phyloP scores from a whole-genome alignment of 2,888 invertebrate species.

The Clunio marinus region DNA sequence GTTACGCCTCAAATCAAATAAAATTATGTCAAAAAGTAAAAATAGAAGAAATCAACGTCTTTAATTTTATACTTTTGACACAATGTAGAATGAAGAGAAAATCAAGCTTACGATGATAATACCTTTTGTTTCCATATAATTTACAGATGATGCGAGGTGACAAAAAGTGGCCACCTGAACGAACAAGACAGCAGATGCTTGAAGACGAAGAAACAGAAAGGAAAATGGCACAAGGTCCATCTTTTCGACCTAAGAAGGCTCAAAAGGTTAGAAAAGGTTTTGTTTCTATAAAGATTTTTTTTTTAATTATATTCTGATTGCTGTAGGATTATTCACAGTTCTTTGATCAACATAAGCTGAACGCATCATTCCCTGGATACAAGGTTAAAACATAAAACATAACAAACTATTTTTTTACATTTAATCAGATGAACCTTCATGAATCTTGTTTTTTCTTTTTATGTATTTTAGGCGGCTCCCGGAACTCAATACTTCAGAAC shows the following conservation, averaged over 20 bases:
- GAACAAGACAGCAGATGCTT: conserved; percentile 27
- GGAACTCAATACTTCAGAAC: conserved; percentile 32
- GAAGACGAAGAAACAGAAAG: conserved; percentile 14
- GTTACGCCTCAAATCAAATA: not conserved
- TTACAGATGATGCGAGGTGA: conserved; percentile 35
- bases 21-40: no score
- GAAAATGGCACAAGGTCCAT: conserved; percentile 26
- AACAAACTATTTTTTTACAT: not conserved
- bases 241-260: conserved; percentile 6
- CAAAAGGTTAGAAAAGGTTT: conserved; percentile 10
- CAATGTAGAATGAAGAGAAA: not conserved
- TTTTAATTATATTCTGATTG: not conserved
- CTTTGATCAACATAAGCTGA: conserved; percentile 29
- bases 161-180: conserved; percentile 33
- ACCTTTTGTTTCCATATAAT: no score
- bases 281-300: not conserved
- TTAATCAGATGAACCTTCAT: no score
- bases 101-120: not conserved
- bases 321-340: conserved; percentile 30
- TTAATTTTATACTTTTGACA: not conserved
- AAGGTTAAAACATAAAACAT: not conserved
- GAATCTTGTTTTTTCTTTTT: no score
- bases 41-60: not conserved
- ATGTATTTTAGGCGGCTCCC: conserved; percentile 31
- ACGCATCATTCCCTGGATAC: conserved; percentile 27